phyloP scores from a whole-genome alignment of 1,140 invertebrate genomes.

The Ganaspis sp. region DNA sequence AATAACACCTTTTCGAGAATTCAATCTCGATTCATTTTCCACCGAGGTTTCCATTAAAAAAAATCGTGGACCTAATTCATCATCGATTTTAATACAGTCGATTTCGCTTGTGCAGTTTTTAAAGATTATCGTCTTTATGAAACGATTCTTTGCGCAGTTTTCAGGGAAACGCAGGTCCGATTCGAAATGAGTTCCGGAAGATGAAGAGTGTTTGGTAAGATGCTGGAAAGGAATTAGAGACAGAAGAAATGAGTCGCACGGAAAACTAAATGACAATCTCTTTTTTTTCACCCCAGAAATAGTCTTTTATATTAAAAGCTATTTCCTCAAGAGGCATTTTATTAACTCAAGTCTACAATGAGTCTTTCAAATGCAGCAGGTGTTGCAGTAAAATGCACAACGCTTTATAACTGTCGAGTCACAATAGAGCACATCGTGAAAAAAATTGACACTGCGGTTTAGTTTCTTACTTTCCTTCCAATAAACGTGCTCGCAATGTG shows the following conservation, averaged over 20 bases:
- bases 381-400: neutral
- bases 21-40: neutral
- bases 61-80: constrained; percentile 22
- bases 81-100: neutral
- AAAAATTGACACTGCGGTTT: constrained; percentile 14
- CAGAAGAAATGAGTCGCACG: neutral
- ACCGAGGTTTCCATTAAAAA: neutral
- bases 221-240: neutral
- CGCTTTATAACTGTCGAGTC: neutral
- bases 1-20: neutral
- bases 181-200: neutral
- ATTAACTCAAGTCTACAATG: neutral
- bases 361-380: neutral
- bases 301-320: neutral
- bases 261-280: neutral
- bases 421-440: neutral
- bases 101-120: neutral
- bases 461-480: neutral
- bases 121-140: neutral
- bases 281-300: neutral
- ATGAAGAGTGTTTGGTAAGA: neutral
- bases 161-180: neutral
- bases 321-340: neutral
- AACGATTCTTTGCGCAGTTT: neutral
- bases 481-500: neutral